phyloP scores from a whole-genome alignment of 1,140 invertebrate species.

The Goniozus legneri region DNA sequence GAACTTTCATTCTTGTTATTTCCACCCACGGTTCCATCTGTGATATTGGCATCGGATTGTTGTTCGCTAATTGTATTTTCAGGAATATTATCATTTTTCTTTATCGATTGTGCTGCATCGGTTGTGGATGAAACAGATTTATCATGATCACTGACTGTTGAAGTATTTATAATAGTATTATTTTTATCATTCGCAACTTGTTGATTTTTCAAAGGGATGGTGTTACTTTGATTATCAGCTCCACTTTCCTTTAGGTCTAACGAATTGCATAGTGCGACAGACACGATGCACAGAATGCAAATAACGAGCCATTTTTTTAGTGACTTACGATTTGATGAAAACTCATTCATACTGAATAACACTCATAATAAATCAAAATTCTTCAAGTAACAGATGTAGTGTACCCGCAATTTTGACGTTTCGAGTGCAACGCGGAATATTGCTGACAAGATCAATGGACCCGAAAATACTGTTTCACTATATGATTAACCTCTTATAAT shows the following conservation, averaged over 20 bases:
- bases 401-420: too few relatives aligned
- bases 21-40: not conserved
- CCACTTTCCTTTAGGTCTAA: too few relatives aligned
- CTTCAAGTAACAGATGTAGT: too few relatives aligned
- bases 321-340: not conserved
- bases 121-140: too few relatives aligned
- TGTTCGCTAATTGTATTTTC: too few relatives aligned
- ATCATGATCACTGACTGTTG: not conserved
- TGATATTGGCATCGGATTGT: not conserved
- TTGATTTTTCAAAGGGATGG: not conserved
- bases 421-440: too few relatives aligned
- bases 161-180: not conserved
- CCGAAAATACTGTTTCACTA: too few relatives aligned
- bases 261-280: not conserved
- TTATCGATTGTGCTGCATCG: not conserved
- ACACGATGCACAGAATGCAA: not conserved
- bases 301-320: not conserved
- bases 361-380: not conserved
- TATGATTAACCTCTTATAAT: too few relatives aligned
- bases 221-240: not conserved
- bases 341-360: not conserved
- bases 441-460: too few relatives aligned
- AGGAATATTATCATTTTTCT: not conserved
- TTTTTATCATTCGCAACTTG: not conserved
- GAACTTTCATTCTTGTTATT: slow-evolving; percentile 14